Conservation (phyloP, 2,113 vertebrate genomes). For the Dissostichus mawsoni region DNA sequence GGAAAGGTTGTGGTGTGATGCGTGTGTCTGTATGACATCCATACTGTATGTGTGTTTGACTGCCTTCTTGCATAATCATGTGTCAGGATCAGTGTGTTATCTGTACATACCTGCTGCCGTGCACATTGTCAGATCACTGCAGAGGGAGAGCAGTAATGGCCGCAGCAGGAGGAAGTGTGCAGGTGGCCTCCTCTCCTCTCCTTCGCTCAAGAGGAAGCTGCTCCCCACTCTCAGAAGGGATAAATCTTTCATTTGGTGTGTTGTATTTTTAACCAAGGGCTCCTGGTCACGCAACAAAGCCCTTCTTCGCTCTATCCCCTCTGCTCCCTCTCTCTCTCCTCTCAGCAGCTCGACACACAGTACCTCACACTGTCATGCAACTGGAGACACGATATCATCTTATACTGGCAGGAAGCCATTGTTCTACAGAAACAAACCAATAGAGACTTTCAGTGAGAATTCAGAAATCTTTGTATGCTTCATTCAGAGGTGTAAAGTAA, state of each 20-base stretch:
- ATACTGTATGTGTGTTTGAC: not conserved
- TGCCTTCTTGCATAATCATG: constrained; percentile 22
- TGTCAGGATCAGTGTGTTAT: constrained; percentile 28
- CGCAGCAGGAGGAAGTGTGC: constrained; percentile 75
- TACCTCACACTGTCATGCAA: constrained; percentile 53
- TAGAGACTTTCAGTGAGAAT: not conserved
- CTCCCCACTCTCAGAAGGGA: constrained; percentile 84
- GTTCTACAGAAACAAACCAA: not conserved
- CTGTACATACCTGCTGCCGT: constrained; percentile 27
- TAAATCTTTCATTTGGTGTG: constrained; percentile 87
- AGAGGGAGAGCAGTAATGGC: constrained; percentile 37
- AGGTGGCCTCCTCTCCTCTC: constrained; percentile 80
- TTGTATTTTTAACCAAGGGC: constrained; percentile 85
- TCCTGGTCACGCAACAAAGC: constrained; percentile 81
- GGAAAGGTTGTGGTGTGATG: constrained; percentile 16
- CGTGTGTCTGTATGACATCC: constrained; percentile 12
- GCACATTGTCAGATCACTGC: constrained; percentile 51
- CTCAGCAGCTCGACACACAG: constrained; percentile 14
- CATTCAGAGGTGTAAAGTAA: too few relatives aligned
- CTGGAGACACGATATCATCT: constrained; percentile 38
- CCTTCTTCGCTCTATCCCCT: constrained; percentile 41
- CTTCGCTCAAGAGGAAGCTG: constrained; percentile 55
- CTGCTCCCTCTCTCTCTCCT: constrained; percentile 35
- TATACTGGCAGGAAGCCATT: constrained; percentile 11
- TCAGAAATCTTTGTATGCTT: too few relatives aligned